These are phyloP conservation scores for Plebejus anna DNA, from an alignment of 2,888 invertebrate species.

Conservation along the genomic window DNA sequence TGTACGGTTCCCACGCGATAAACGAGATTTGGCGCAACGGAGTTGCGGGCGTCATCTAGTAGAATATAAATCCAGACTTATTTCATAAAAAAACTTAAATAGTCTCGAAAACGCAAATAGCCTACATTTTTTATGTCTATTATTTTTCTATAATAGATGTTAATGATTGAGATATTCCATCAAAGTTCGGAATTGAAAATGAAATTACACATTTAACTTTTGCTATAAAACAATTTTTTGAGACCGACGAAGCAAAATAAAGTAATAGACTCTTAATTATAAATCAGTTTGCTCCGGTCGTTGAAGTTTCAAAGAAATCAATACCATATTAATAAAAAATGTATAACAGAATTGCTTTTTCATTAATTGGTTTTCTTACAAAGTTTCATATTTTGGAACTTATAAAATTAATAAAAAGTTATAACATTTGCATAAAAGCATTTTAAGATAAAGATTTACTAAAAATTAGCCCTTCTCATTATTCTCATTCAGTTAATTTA, in stretches of 20 bases:
- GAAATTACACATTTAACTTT: conserved; percentile 4
- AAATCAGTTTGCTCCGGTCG: conserved; percentile 9
- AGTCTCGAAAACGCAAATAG: no score
- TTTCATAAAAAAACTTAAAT: no score
- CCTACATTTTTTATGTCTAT: no score
- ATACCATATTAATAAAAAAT: conserved; percentile 16
- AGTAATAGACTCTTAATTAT: conserved; percentile 10
- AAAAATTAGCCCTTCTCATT: no score
- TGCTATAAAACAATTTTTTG: not conserved
- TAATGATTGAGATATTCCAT: not conserved
- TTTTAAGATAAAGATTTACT: no score
- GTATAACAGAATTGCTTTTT: conserved; percentile 7
- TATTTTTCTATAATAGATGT: not conserved
- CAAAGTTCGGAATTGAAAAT: not conserved
- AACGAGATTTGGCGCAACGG: no score
- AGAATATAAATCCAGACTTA: no score
- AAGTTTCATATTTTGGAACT: not conserved
- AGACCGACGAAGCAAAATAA: not conserved
- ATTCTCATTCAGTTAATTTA: no score
- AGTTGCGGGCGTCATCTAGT: no score
- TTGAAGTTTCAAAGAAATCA: not conserved
- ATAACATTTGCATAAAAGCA: not conserved
- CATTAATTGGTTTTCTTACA: not conserved
- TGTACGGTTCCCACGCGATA: no score
- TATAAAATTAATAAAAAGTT: not conserved